Evolutionary conservation across 1,140 invertebrate species (phyloP).

Genomic region (Zaprionus capensis): DNA sequence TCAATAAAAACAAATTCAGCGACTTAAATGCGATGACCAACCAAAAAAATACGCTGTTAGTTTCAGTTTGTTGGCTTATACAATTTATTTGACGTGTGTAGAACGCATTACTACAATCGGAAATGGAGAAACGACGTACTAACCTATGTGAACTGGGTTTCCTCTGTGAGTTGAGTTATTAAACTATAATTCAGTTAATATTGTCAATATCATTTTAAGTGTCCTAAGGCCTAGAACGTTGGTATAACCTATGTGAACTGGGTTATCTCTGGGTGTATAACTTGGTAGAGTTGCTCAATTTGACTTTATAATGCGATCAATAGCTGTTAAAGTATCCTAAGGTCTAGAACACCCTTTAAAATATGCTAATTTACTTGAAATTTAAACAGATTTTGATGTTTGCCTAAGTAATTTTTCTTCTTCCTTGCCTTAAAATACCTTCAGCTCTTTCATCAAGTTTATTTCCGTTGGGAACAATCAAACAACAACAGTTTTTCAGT

Average conservation of each 20-base stretch:
- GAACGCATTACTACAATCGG: neutral
- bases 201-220: neutral
- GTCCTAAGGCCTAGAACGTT: neutral
- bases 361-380: neutral
- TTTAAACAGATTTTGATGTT: neutral
- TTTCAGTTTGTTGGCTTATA: neutral
- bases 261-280: too few species aligned
- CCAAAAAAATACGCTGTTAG: neutral
- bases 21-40: neutral
- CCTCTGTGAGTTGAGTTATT: neutral
- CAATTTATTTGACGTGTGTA: neutral
- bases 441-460: neutral
- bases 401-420: neutral
- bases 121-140: neutral
- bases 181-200: too few species aligned
- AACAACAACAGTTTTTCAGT: constrained; percentile 8
- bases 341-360: neutral
- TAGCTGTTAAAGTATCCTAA: neutral
- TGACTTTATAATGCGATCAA: neutral
- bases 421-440: neutral
- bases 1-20: neutral
- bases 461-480: neutral
- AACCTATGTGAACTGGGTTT: neutral
- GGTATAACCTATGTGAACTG: too few species aligned
- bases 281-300: neutral